Evolutionary conservation across 2,797 vertebrate genomes (phyloP), one percentile per base, ranked within the genome.

Genomic region (Triplophysa bombifrons): DNA sequence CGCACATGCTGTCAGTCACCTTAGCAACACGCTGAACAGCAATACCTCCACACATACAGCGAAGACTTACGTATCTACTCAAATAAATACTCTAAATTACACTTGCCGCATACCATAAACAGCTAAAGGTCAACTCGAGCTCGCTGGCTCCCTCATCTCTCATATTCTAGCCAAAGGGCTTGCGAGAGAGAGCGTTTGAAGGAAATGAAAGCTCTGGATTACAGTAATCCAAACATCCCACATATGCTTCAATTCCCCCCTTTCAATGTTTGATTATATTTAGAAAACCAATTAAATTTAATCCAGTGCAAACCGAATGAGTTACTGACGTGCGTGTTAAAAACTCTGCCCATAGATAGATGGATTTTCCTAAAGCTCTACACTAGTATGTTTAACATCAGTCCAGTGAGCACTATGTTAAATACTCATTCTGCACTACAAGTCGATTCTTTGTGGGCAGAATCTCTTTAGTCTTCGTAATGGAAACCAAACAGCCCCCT

Each of bases 231-330:
- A 80, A 80, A 76, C 67, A 83, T 72, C 74, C 10, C 76, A 73
- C 82, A 82, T 77, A 80, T 71, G 82, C 63, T 74, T 80, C 38
- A 70, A 48, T 75, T 80, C 14, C 55, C 22, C 30, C 12, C 4
- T 7, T 65, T 83, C 48, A 66, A 20, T 77, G 51, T 85, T 80
- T 80, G 70, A 85, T 79, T 84, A 83, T 84, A 83, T 84, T 83
- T 84, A 84, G 82, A 85, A 87, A 85, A 83, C 78, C 84, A 85
- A 80, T 85, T 87, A 83, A 74, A 25, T 46, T 50, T 63, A 74
- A 82, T 84, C 74, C 80, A 80, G 55, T 61, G 70, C 63, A 72
- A 76, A 60, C 72, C 69, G 44, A 80, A 80, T 56, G 61, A 83
- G 74, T 61, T 76, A 72, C 66, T 75, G 55, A 67, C 30, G 56